A percentile compares a stretch with the other conserved stretches of the same genome.
Conservation (phyloP, 2,113 vertebrate genomes). For the pig (Sus scrofa) region T2T-Sscrofa CM000824.6:125368501-125369000, state of each 20-base stretch:
- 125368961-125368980: not conserved
- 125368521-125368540: constrained; percentile 10
- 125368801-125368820: not conserved
- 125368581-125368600: not conserved
- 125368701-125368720: not conserved
- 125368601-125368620: not conserved
- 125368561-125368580: constrained; percentile 4
- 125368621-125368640: not conserved
- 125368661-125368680: not conserved
- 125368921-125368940: not conserved
- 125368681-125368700: not conserved
- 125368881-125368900: no score
- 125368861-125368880: not conserved
- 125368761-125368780: not conserved
- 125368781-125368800: not conserved
- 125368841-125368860: not conserved
- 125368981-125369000: not conserved
- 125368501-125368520: not conserved
- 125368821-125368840: not conserved
- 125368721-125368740: not conserved
- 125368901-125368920: not conserved
- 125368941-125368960: not conserved
- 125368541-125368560: constrained; percentile 8
- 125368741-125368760: not conserved
- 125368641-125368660: not conserved